phyloP scores from a whole-genome alignment of 2,888 invertebrate genomes.

The Aporophyla nigra region DNA sequence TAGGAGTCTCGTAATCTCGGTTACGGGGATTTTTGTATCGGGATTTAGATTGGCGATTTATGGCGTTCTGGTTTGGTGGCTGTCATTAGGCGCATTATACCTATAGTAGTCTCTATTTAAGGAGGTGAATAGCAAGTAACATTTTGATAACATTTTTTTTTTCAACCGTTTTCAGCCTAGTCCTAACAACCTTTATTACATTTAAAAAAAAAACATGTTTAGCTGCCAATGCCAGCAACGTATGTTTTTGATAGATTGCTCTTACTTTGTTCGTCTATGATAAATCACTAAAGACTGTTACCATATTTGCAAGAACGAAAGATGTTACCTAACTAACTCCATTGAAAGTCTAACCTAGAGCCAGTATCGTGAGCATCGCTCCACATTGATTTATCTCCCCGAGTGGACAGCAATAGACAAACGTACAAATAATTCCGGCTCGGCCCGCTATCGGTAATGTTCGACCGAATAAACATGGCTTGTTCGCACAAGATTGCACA shows the following conservation, averaged over 20 bases:
- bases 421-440: constrained; percentile 59
- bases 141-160: neutral
- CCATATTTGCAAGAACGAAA: neutral
- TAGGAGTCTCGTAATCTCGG: constrained; percentile 65
- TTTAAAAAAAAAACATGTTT: no score
- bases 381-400: constrained; percentile 53
- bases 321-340: neutral
- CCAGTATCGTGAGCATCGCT: constrained; percentile 10
- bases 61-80: constrained; percentile 19
- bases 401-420: constrained; percentile 54
- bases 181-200: neutral
- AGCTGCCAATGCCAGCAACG: neutral
- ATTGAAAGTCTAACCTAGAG: constrained; percentile 17
- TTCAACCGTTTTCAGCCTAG: no score
- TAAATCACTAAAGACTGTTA: neutral
- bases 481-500: constrained; percentile 65
- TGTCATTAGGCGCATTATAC: neutral
- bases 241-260: neutral
- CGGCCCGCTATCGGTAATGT: constrained; percentile 55
- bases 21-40: constrained; percentile 42
- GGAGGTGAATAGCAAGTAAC: neutral
- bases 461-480: constrained; percentile 63
- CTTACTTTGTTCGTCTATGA: neutral
- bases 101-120: neutral
- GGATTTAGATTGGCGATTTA: constrained; percentile 53